Conservation (phyloP, 1,140 invertebrate genomes). For the Anoplophora glabripennis region DNA sequence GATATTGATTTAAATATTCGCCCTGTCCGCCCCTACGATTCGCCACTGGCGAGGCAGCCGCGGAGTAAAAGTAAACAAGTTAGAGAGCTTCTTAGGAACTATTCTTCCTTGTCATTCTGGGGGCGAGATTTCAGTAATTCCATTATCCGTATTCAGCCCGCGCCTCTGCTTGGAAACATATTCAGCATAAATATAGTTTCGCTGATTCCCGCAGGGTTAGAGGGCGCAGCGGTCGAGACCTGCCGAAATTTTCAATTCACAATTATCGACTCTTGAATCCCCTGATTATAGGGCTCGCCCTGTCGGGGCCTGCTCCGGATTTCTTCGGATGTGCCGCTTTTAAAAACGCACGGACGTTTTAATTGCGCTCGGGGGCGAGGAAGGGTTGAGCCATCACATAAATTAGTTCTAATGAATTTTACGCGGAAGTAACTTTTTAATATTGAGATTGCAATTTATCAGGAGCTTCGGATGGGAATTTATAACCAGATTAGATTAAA, state of each 20-base stretch:
- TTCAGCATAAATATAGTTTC: slow-evolving; percentile 35
- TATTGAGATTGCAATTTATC: too few species aligned
- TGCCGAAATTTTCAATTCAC: slow-evolving; percentile 41
- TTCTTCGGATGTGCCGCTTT: not conserved
- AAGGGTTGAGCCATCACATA: slow-evolving; percentile 11
- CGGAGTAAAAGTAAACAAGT: slow-evolving; percentile 35
- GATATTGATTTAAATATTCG: too few species aligned
- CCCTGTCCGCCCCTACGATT: slow-evolving; percentile 8
- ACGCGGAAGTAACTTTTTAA: not conserved
- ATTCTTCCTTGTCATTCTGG: slow-evolving; percentile 37
- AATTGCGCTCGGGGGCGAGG: slow-evolving; percentile 2
- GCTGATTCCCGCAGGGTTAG: slow-evolving; percentile 26
- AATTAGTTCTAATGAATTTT: slow-evolving; percentile 20
- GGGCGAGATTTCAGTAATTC: slow-evolving; percentile 37
- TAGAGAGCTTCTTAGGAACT: slow-evolving; percentile 28
- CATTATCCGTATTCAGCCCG: slow-evolving; percentile 38
- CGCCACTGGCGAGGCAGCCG: slow-evolving; percentile 22
- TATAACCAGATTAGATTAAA: too few species aligned
- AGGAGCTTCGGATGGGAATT: too few species aligned
- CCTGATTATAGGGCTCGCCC: slow-evolving; percentile 28
- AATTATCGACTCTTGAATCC: slow-evolving; percentile 36
- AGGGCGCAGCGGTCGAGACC: slow-evolving; percentile 31
- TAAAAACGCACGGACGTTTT: slow-evolving; percentile 9
- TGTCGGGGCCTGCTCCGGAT: slow-evolving; percentile 3
- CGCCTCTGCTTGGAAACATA: slow-evolving; percentile 32